A percentile compares a stretch with the other conserved stretches of the same genome.
Conservation (phyloP, 2,797 vertebrate genomes). For the Rhynchonycteris naso region DNA sequence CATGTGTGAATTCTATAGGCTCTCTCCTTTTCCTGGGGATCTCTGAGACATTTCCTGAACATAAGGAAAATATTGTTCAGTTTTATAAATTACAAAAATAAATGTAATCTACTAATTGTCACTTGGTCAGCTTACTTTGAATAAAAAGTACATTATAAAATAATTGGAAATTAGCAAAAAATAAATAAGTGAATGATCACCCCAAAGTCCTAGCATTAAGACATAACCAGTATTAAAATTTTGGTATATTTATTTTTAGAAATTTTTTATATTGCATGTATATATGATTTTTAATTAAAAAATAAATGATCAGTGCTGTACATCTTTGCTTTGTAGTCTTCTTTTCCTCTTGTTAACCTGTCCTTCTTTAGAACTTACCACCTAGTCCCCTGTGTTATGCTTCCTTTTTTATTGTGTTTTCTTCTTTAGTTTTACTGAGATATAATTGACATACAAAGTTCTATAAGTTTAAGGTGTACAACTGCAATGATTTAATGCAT, state of each 20-base stretch:
- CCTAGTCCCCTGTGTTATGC: neutral
- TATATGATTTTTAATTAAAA: neutral
- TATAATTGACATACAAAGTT: neutral
- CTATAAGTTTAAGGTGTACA: neutral
- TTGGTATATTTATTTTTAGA: neutral
- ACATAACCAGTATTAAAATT: neutral
- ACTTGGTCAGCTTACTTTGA: neutral
- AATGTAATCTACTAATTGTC: neutral
- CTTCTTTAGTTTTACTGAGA: neutral
- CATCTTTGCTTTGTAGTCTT: neutral
- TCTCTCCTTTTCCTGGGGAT: neutral
- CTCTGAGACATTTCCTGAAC: neutral
- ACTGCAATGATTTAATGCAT: neutral
- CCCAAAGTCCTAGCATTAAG: neutral
- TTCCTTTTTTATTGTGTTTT: neutral
- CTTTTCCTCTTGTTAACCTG: neutral
- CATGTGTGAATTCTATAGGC: neutral
- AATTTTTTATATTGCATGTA: neutral
- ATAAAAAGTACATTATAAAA: neutral
- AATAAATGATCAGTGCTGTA: neutral
- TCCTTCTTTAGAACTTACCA: neutral
- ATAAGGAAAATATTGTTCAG: constrained; percentile 7
- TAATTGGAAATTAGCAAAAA: constrained; percentile 35
- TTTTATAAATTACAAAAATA: constrained; percentile 39
- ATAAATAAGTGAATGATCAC: neutral